Conservation (phyloP, 2,888 invertebrate genomes). For the Invenusta paracnida region DNA sequence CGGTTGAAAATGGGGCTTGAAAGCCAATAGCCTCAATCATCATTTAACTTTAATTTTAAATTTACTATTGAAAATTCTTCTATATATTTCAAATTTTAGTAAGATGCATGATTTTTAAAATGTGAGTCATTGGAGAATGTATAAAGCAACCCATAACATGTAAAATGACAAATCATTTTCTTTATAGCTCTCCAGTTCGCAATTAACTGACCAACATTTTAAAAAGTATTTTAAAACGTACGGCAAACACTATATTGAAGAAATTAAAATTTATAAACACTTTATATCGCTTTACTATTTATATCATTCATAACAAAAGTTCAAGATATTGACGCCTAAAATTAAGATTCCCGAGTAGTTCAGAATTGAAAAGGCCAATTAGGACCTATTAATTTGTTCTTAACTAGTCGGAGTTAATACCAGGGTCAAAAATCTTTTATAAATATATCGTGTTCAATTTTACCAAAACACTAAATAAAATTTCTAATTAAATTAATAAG, state of each 20-base stretch:
- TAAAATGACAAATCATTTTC: not conserved
- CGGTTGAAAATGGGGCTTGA: not conserved
- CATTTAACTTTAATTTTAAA: not conserved
- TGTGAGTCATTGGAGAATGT: not conserved
- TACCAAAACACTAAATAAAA: not conserved
- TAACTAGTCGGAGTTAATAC: not conserved
- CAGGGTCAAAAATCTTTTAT: not conserved
- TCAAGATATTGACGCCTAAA: not conserved
- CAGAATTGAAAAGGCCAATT: not conserved
- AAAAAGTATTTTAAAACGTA: not conserved
- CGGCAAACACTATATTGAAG: not conserved
- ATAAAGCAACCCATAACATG: not conserved
- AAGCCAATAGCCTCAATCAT: not conserved
- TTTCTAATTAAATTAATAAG: not conserved
- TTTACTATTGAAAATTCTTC: not conserved
- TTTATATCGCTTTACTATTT: not conserved
- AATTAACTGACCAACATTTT: not conserved
- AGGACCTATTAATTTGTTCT: not conserved
- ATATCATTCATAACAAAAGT: not conserved
- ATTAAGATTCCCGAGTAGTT: not conserved
- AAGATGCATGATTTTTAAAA: not conserved
- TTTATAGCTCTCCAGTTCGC: not conserved
- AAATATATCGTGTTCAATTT: not conserved
- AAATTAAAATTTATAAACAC: not conserved
- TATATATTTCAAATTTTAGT: not conserved